Conservation (phyloP, 2,888 invertebrate genomes). For the Parnassius orleans region DNA sequence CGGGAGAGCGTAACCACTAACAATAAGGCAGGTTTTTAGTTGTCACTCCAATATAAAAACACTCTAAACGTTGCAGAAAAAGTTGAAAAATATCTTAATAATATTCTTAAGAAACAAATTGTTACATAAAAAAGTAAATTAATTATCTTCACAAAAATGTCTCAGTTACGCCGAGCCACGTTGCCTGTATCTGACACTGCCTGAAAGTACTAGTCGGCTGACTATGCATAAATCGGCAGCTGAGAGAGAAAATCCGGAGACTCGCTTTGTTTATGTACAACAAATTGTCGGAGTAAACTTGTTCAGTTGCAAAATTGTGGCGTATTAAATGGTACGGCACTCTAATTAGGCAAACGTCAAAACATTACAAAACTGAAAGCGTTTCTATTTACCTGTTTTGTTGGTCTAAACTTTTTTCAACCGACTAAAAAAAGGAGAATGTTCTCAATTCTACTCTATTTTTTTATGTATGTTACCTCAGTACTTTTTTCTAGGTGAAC, state of each 20-base stretch:
- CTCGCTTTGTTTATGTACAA: constrained; percentile 40
- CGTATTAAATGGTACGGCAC: constrained; percentile 38
- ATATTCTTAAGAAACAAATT: too few relatives aligned
- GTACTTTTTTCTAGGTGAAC: too few relatives aligned
- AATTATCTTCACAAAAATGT: constrained; percentile 9
- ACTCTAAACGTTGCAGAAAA: too few relatives aligned
- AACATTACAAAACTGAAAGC: constrained; percentile 42
- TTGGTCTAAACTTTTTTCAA: too few relatives aligned
- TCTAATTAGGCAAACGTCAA: constrained; percentile 49
- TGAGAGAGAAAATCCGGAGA: constrained; percentile 14
- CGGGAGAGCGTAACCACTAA: too few relatives aligned
- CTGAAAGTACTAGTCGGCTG: constrained; percentile 46
- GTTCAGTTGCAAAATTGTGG: constrained; percentile 41
- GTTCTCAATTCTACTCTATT: too few relatives aligned
- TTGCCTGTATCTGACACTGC: constrained; percentile 26
- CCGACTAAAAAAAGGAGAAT: too few relatives aligned
- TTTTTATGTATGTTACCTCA: too few relatives aligned
- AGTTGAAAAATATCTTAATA: too few relatives aligned
- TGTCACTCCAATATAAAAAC: too few relatives aligned
- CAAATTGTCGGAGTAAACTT: constrained; percentile 44
- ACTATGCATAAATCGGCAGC: constrained; percentile 48
- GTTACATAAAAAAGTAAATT: constrained; percentile 4
- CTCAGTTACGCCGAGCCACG: constrained; percentile 18
- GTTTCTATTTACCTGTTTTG: constrained; percentile 35
- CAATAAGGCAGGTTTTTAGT: too few relatives aligned